phyloP scores from a whole-genome alignment of 2,113 vertebrate genomes.

The Gobiocypris rarus region DNA sequence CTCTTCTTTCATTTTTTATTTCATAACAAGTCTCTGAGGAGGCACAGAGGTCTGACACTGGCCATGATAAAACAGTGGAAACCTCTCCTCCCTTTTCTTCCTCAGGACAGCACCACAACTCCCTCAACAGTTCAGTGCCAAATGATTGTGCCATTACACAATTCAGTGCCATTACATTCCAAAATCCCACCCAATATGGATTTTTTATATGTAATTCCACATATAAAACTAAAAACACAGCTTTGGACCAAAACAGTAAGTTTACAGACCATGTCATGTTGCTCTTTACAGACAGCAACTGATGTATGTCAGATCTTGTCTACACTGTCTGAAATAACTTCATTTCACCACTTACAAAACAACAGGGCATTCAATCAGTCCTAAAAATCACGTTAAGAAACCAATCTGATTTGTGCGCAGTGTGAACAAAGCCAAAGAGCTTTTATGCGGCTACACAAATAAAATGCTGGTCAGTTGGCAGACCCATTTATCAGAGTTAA shows the following conservation, averaged over 20 bases:
- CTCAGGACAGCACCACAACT: background rate
- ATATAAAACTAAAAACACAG: background rate
- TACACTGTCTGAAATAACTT: background rate
- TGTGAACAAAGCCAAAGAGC: background rate
- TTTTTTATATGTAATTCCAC: background rate
- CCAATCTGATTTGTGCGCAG: background rate
- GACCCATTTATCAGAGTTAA: conserved; percentile 7
- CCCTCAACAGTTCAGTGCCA: background rate
- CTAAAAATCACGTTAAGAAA: background rate
- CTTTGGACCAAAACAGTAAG: background rate
- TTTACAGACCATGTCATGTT: background rate
- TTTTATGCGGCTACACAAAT: background rate
- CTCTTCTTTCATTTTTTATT: background rate
- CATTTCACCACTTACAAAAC: background rate
- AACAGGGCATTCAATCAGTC: background rate
- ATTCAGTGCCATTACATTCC: too few species aligned
- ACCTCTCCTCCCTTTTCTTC: background rate
- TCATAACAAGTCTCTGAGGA: background rate
- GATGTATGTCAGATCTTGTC: background rate
- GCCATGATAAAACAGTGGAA: background rate
- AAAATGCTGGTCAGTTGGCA: background rate
- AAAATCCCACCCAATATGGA: background rate
- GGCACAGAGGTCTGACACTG: background rate
- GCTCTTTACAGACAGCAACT: background rate
- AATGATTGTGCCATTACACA: background rate